Base-by-base conservation (phyloP, 2,113 vertebrate genomes). In the Sterrhoptilus dennistouni region DNA sequence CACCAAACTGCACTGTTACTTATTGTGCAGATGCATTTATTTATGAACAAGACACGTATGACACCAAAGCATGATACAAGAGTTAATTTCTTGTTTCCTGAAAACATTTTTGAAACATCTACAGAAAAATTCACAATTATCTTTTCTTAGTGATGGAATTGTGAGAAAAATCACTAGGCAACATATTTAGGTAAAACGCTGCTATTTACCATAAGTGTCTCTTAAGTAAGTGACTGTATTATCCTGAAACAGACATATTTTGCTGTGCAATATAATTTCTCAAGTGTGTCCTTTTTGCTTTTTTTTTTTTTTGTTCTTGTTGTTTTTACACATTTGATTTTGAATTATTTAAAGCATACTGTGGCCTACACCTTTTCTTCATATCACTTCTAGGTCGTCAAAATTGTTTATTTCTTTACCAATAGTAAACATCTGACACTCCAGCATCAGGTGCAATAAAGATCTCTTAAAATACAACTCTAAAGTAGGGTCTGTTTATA, bases 281-380 rank as follows among this genome's bases (percentile, higher is more conserved):
- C 35, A 88, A 56, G 5, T 5, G 53, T 70, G 2, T 1, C 2
- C 10, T 81, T 89, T 63, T 70, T 11, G 0, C 0, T 29, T 47
- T 7, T 23, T 14, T 23, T 29, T 44, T 8, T 49, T 23, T 11
- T 49, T 24, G 7, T 45, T 38, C 38, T 44, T 19, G 42, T 60
- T n/a, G 6, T 24, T 66, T 29, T 23, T 63, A 20, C 2, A 61
- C 14, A 45, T 29, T 76, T 50, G 29, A n/a, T 72, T 76, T 66
- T 68, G 2, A 82, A 45, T 63, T 90, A 38, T 44, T 91, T 54
- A 89, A 76, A 90, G 14, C 7, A 71, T 22, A 28, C 9, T 42
- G 40, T 61, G 24, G 9, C 12, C 14, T 76, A 10, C 3, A 12
- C 8, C 3, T 64, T 57, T 69, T 19, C 7, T 78, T 91, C 27